Evolutionary conservation across 2,113 vertebrate genomes (phyloP), one percentile per base, ranked within the genome.

Genomic region (Parotia lawesii): DNA sequence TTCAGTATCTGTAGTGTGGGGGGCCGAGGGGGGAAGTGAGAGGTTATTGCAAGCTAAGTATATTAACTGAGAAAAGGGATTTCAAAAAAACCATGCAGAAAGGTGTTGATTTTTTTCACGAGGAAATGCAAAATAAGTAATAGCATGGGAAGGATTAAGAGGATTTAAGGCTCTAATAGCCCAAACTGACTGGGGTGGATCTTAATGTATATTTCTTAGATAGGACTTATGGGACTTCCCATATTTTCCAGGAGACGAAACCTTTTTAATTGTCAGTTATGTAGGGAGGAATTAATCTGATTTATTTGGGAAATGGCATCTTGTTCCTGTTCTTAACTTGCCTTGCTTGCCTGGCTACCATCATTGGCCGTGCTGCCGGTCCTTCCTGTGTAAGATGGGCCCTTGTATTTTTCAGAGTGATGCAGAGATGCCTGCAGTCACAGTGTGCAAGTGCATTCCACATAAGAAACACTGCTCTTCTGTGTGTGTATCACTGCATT

Each of bases 391-490:
- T 29, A 7, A 47, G 40, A 37, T 11, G 14, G 3, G 5, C 45
- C 11, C 24, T 44, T 91, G 6, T 15, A 1, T 86, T 88, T 92
- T 40, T 33, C 20, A 35, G 40, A 53, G 38, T 17, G 65, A 29
- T 11, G 15, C n/a, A 65, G 58, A 40, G 25, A 53, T 53, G 7
- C 21, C 42, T 44, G 33, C 2, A 3, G 57, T 69, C 12, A 15
- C 5, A 5, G 7, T 1, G 6, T 44, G 11, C 6, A 20, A 0
- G 3, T 57, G 47, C 5, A 51, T 82, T 37, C 66, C 24, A 11
- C 27, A 0, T 6, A 6, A 2, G 15, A 21, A 64, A 33, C 44
- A 16, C 48, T 40, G 9, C 0, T 56, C 24, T 61, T 60, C 9
- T 54, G 15, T 15, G 18, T 50, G 33, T 9, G 1, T 20, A 12